phyloP scores from a whole-genome alignment of 2,797 vertebrate species.

The Kryptolebias ocellatus region DNA sequence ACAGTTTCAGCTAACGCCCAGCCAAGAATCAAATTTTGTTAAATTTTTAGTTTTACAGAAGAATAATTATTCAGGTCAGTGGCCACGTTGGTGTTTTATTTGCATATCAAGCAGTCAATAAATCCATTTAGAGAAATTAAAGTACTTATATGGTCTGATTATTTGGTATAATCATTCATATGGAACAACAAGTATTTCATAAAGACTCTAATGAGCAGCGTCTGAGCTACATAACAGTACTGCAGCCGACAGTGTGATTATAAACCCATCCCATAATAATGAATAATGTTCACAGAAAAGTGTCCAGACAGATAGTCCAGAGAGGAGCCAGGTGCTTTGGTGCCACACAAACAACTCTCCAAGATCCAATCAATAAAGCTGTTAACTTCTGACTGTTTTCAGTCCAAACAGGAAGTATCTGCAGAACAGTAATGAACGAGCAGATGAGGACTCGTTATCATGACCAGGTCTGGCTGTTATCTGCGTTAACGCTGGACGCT shows the following conservation, averaged over 20 bases:
- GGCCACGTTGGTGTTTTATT: not conserved
- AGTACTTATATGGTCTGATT: not conserved
- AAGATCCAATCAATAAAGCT: conserved; percentile 49
- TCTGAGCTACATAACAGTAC: conserved; percentile 1
- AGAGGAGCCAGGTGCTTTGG: conserved; percentile 24
- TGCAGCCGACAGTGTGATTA: conserved; percentile 34
- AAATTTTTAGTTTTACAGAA: not conserved
- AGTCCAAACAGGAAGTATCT: conserved; percentile 49
- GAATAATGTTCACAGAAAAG: conserved; percentile 35
- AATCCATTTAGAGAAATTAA: too few relatives aligned
- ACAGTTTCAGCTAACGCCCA: too few relatives aligned
- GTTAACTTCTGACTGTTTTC: conserved; percentile 47
- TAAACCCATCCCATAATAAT: conserved; percentile 43
- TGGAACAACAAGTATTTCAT: conserved; percentile 8
- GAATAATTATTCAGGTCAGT: not conserved
- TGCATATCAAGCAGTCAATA: too few relatives aligned
- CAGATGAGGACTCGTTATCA: conserved; percentile 21
- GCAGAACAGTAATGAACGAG: conserved; percentile 30
- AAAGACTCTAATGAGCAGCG: conserved; percentile 1
- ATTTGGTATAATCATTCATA: conserved; percentile 6
- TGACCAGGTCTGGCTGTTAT: conserved; percentile 19
- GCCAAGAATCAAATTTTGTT: not conserved
- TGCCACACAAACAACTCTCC: conserved; percentile 54
- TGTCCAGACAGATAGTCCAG: conserved; percentile 22
- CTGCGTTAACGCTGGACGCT: conserved; percentile 17